phyloP scores from a whole-genome alignment of 2,888 invertebrate genomes.

The Stomorhina lunata region DNA sequence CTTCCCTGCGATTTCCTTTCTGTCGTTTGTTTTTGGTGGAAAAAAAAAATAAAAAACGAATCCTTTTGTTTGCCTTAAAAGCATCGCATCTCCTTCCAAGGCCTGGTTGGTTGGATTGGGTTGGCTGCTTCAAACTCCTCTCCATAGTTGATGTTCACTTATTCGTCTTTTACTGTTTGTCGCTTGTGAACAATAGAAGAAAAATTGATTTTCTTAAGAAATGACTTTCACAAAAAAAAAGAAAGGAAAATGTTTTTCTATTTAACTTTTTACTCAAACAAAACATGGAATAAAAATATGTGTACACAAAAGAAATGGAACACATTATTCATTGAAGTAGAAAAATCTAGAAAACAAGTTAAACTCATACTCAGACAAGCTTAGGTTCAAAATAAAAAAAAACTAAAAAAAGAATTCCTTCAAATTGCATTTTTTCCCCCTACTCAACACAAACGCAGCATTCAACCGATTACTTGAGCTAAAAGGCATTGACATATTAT shows the following conservation, averaged over 20 bases:
- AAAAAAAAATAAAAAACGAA: background rate
- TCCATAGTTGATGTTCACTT: constrained; percentile 47
- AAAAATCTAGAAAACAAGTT: constrained; percentile 34
- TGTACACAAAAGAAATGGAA: constrained; percentile 21
- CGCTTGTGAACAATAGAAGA: constrained; percentile 58
- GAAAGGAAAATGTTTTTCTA: background rate
- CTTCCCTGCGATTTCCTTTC: constrained; percentile 12
- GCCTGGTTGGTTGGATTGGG: background rate
- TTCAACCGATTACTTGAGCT: constrained; percentile 46
- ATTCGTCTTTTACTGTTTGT: constrained; percentile 54
- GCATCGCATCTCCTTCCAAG: constrained; percentile 22
- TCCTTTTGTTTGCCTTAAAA: constrained; percentile 42
- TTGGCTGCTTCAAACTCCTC: background rate
- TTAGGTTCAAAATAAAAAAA: no score
- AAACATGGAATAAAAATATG: no score
- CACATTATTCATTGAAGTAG: constrained; percentile 58
- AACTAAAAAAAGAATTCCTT: constrained; percentile 20
- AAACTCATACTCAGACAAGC: background rate
- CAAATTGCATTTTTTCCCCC: constrained; percentile 36
- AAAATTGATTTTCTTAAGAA: constrained; percentile 64
- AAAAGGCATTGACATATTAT: constrained; percentile 65
- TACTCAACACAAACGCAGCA: constrained; percentile 19
- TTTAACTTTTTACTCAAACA: no score
- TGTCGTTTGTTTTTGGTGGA: constrained; percentile 1
- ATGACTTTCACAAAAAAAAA: constrained; percentile 36